Conservation (phyloP, 2,797 vertebrate genomes). For the Malacoctenus gilli region DNA sequence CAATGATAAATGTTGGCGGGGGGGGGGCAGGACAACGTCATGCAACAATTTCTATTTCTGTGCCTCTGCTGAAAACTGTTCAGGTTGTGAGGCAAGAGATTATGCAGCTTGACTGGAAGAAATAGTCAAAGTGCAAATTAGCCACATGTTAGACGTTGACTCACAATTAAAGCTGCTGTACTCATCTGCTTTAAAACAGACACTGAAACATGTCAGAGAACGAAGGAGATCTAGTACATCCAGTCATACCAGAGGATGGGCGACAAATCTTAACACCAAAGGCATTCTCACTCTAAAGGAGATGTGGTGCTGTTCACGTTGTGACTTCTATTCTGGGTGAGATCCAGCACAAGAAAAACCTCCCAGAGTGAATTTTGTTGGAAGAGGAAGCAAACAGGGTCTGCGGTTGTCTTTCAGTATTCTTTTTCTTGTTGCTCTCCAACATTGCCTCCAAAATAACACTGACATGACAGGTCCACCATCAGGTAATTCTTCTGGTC, state of each 20-base stretch:
- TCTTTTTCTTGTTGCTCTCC: slow-evolving; percentile 12
- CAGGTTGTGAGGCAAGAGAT: slow-evolving; percentile 3
- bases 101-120: neutral
- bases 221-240: no score
- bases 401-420: slow-evolving; percentile 15
- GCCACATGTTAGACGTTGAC: neutral
- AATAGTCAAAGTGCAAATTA: slow-evolving; percentile 4
- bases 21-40: no score
- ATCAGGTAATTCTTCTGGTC: slow-evolving; percentile 7
- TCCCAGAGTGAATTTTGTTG: slow-evolving; percentile 7
- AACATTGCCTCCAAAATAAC: neutral
- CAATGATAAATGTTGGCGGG: no score
- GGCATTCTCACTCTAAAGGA: no score
- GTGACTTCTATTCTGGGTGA: no score
- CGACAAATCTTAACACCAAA: no score
- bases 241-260: no score
- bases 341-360: slow-evolving; percentile 2
- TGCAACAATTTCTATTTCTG: neutral
- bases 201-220: no score
- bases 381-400: neutral
- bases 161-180: no score
- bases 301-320: no score
- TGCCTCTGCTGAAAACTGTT: neutral
- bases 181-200: no score
- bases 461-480: neutral